Evolutionary conservation across 2,888 invertebrate species (phyloP).

Genomic region (Tetragonula carbonaria): DNA sequence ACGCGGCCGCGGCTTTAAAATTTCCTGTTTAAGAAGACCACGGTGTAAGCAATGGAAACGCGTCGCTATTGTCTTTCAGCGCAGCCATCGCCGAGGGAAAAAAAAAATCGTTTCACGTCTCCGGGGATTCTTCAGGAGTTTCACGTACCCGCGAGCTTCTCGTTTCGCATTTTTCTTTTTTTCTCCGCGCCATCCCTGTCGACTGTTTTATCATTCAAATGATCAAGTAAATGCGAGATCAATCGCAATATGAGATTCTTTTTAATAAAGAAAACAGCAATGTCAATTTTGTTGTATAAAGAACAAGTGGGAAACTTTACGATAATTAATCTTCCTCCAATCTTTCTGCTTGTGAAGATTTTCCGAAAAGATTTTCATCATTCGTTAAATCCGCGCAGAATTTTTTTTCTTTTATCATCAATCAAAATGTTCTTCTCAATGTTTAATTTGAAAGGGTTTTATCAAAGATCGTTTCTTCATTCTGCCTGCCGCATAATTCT

Average conservation of each 20-base stretch:
- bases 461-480: no score
- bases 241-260: neutral
- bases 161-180: neutral
- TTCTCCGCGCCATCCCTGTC: neutral
- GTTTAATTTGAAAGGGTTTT: no score
- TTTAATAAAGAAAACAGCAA: neutral
- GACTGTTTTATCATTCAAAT: slow-evolving; percentile 1
- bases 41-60: slow-evolving; percentile 54
- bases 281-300: neutral
- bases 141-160: slow-evolving; percentile 23
- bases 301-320: neutral
- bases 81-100: slow-evolving; percentile 26
- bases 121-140: slow-evolving; percentile 26
- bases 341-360: neutral
- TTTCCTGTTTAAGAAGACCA: slow-evolving; percentile 34
- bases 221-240: neutral
- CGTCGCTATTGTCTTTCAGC: slow-evolving; percentile 55
- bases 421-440: neutral
- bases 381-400: neutral
- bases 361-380: neutral
- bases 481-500: no score
- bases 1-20: slow-evolving; percentile 44
- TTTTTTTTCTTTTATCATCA: neutral
- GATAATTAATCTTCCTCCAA: neutral
- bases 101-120: slow-evolving; percentile 55